A percentile compares a stretch with the other conserved stretches of the same genome.
Conservation (phyloP, 2,888 invertebrate genomes). For the Tenodera sinensis region DNA sequence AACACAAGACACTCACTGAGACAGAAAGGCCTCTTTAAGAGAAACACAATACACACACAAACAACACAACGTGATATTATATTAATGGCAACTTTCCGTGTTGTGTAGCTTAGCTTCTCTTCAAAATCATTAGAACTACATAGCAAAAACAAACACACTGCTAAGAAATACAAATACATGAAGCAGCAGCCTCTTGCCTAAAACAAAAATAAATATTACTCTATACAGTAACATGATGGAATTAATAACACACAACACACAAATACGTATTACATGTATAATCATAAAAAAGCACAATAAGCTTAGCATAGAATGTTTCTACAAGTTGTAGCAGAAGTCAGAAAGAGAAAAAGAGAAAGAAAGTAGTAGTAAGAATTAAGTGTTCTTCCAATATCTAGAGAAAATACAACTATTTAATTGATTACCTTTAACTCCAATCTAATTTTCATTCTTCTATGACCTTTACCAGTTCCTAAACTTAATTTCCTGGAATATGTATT, state of each 20-base stretch:
- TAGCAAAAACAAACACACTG: background rate
- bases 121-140: background rate
- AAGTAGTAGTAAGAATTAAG: background rate
- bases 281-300: background rate
- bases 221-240: background rate
- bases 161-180: background rate
- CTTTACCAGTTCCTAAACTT: background rate
- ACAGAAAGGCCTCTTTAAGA: background rate
- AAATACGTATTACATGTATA: background rate
- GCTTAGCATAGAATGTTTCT: background rate
- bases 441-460: background rate
- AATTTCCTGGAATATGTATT: background rate
- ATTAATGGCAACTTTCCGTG: slow-evolving; percentile 3
- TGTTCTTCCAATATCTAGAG: background rate
- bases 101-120: background rate
- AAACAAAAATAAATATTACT: background rate
- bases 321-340: background rate
- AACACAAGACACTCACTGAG: background rate
- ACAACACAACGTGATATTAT: background rate
- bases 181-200: background rate
- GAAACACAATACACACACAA: background rate
- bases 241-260: background rate
- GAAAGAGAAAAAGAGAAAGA: background rate
- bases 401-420: background rate
- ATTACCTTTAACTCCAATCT: background rate